phyloP scores from a whole-genome alignment of 2,797 vertebrate genomes.

The Lagorchestes hirsutus region DNA sequence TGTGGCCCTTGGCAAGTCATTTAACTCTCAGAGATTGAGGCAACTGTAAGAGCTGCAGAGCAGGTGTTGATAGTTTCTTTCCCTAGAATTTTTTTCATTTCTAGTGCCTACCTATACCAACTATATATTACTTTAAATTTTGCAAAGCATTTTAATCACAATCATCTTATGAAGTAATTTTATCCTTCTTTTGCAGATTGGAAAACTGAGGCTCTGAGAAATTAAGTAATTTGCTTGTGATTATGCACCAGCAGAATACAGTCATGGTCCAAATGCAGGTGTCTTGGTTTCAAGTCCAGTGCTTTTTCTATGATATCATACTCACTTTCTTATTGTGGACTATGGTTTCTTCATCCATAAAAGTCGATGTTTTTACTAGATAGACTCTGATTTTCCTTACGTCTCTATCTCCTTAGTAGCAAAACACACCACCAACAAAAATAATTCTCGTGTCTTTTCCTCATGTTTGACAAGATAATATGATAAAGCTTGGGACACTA shows the following conservation, averaged over 20 bases:
- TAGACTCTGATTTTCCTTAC: background rate
- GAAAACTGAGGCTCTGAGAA: background rate
- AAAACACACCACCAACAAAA: background rate
- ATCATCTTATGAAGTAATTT: background rate
- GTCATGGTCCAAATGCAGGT: background rate
- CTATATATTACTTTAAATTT: background rate
- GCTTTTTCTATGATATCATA: background rate
- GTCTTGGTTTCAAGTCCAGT: background rate
- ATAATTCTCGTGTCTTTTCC: background rate
- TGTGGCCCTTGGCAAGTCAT: background rate
- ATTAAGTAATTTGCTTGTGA: background rate
- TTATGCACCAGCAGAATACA: background rate
- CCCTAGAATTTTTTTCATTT: background rate
- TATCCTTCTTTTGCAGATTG: background rate
- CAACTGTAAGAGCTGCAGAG: background rate
- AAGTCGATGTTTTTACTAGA: background rate
- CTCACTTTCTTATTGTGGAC: background rate
- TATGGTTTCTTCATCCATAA: background rate
- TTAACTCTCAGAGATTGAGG: background rate
- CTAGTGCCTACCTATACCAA: background rate
- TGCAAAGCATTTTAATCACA: background rate
- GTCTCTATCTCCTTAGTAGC: background rate
- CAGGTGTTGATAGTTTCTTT: background rate
- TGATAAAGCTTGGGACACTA: background rate
- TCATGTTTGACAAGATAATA: background rate